phyloP scores from a whole-genome alignment of 1,140 invertebrate genomes.

The Probaryconus sp. region DNA sequence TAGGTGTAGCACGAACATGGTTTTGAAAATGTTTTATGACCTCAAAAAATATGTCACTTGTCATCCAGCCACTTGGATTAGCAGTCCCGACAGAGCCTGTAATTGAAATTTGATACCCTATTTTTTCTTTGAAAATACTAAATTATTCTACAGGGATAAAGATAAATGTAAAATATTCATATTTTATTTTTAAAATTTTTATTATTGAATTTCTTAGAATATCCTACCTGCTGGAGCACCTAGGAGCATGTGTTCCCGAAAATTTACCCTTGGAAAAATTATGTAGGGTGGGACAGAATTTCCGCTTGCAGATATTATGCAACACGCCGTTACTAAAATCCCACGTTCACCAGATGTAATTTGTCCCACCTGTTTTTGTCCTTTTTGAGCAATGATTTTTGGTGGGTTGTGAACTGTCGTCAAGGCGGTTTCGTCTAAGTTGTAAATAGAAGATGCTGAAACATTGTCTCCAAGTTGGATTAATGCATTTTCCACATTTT shows the following conservation, averaged over 20 bases:
- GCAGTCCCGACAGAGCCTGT: conserved; percentile 69
- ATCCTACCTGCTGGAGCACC: conserved; percentile 61
- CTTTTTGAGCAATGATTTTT: conserved; percentile 60
- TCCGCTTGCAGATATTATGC: conserved; percentile 66
- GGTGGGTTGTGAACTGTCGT: conserved; percentile 59
- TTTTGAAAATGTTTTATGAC: conserved; percentile 30
- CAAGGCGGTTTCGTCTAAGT: conserved; percentile 62
- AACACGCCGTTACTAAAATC: conserved; percentile 67
- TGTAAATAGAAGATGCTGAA: conserved; percentile 56
- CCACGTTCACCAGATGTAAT: conserved; percentile 62
- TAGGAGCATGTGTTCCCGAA: conserved; percentile 65
- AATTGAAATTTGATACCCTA: background rate
- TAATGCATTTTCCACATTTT: conserved; percentile 67
- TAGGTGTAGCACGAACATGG: conserved; percentile 69
- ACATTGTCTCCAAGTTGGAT: conserved; percentile 33
- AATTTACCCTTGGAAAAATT: conserved; percentile 64
- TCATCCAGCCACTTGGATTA: conserved; percentile 75
- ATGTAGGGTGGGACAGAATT: conserved; percentile 69
- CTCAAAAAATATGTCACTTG: background rate
- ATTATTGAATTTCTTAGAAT: conserved; percentile 7
- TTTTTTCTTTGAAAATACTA: too few relatives aligned
- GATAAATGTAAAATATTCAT: background rate
- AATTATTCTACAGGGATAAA: too few relatives aligned
- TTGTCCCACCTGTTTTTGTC: conserved; percentile 66
- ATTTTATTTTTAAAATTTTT: background rate